Base-by-base conservation (phyloP, 2,113 vertebrate species). In the Petroica traversi region DNA sequence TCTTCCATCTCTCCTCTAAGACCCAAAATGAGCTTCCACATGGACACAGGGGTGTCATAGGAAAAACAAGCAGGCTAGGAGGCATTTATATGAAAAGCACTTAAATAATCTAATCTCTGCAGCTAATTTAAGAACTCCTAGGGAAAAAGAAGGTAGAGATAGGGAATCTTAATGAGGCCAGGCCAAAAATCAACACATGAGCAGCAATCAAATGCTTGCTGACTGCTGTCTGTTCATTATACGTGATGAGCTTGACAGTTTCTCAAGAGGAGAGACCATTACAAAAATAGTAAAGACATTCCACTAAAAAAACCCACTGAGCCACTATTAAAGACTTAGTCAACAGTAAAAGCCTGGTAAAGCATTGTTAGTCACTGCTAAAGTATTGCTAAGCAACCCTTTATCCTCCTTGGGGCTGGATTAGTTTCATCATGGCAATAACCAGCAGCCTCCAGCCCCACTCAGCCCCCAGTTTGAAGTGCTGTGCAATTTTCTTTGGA, bases 381-480 rank as follows among this genome's bases (percentile, higher is more conserved):
- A 91, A 92, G 85, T 69, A 97, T 97, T 94, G 94, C 96, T 95
- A 96, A 96, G 96, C 94, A 96, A 97, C 96, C 92, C 68, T 91
- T 96, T 93, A 95, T 94, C 85, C 88, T 95, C 68, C 94, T 93
- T 40, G 2, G 76, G 88, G 41, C 95, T 86, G 92, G 94, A 91
- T 96, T 96, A 88, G 38, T 67, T 95, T 88, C 92, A 76, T 94
- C 88, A 28, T 0, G 0, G 94, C 91, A 68, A 46, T 52, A 58
- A 90, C 90, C 48, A 88, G 45, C 71, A 69, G 72, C 36, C 88
- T 77, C 69, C 59, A 33, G 19, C 88, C 79, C 16, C 6, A 9
- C 85, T 89, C 85, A 43, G 29, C 1, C 3, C 75, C 86, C 46
- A 16, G 71, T 16, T 34, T 90, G 61, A 85, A 93, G 91, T 38